Evolutionary conservation across 2,888 invertebrate species (phyloP).

Genomic region (Onchidella celtica): DNA sequence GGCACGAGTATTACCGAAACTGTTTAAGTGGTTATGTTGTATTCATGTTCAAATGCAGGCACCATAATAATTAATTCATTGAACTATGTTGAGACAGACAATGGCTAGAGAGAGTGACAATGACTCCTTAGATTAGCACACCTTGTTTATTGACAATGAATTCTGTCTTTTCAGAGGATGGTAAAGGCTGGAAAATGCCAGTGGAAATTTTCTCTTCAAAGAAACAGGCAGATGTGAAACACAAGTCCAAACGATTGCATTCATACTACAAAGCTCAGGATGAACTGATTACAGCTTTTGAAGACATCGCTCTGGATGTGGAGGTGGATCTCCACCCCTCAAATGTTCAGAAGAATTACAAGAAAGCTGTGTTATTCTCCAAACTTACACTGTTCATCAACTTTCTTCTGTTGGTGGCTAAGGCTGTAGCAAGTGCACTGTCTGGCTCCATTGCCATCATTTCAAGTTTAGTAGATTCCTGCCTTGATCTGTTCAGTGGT

Average conservation of each 20-base stretch:
- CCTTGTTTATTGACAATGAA: no score
- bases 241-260: constrained; percentile 66
- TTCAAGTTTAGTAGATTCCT: constrained; percentile 81
- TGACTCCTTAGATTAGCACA: no score
- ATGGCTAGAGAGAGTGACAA: no score
- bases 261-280: constrained; percentile 78
- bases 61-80: no score
- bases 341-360: not conserved
- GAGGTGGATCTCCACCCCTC: constrained; percentile 52
- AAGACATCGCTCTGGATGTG: constrained; percentile 67
- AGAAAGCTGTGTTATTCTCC: constrained; percentile 13
- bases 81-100: no score
- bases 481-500: constrained; percentile 81
- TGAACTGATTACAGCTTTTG: constrained; percentile 74
- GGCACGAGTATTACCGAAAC: no score
- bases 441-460: constrained; percentile 82
- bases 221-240: constrained; percentile 61
- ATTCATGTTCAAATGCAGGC: no score
- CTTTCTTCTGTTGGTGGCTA: constrained; percentile 76
- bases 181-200: constrained; percentile 62
- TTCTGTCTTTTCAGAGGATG: not conserved
- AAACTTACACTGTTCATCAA: constrained; percentile 51
- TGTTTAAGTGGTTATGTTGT: no score
- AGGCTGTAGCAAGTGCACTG: constrained; percentile 79
- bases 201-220: constrained; percentile 70